Conservation (phyloP, 1,140 invertebrate genomes). For the Carcinoscorpius rotundicauda region DNA sequence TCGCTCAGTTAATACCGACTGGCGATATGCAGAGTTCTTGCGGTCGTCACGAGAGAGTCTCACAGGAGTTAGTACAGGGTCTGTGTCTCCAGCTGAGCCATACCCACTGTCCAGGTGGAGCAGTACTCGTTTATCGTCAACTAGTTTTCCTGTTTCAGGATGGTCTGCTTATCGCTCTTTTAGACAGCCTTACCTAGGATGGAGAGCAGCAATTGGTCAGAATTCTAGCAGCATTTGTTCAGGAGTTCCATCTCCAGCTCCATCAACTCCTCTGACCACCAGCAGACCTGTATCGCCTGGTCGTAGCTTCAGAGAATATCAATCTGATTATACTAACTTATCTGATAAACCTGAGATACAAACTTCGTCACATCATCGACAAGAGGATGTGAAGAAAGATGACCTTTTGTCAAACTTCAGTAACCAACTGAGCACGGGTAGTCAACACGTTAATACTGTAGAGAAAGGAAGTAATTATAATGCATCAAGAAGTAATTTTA, state of each 20-base stretch:
- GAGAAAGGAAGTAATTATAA: no score
- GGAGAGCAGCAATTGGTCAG: slow-evolving; percentile 15
- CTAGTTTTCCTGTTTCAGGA: slow-evolving; percentile 27
- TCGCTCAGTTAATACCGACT: slow-evolving; percentile 15
- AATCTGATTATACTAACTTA: no score
- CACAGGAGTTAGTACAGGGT: slow-evolving; percentile 25
- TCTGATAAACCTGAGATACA: no score
- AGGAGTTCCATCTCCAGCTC: slow-evolving; percentile 35
- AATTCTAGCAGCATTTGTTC: slow-evolving; percentile 16
- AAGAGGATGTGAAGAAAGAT: no score
- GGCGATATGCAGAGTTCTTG: slow-evolving; percentile 19
- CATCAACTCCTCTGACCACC: slow-evolving; percentile 42
- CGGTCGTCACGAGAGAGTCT: slow-evolving; percentile 27
- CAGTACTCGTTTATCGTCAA: slow-evolving; percentile 67
- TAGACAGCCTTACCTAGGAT: slow-evolving; percentile 20
- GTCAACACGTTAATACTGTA: no score
- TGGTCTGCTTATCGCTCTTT: slow-evolving; percentile 17
- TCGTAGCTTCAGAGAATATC: slow-evolving; percentile 14
- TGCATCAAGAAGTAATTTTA: no score
- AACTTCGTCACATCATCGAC: no score
- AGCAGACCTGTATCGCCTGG: slow-evolving; percentile 14
- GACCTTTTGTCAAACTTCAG: no score
- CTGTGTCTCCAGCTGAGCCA: slow-evolving; percentile 11
- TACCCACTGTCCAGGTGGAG: slow-evolving; percentile 60
- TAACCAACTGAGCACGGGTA: no score